Conservation (phyloP, 2,888 invertebrate genomes). For the Panorpa germanica region DNA sequence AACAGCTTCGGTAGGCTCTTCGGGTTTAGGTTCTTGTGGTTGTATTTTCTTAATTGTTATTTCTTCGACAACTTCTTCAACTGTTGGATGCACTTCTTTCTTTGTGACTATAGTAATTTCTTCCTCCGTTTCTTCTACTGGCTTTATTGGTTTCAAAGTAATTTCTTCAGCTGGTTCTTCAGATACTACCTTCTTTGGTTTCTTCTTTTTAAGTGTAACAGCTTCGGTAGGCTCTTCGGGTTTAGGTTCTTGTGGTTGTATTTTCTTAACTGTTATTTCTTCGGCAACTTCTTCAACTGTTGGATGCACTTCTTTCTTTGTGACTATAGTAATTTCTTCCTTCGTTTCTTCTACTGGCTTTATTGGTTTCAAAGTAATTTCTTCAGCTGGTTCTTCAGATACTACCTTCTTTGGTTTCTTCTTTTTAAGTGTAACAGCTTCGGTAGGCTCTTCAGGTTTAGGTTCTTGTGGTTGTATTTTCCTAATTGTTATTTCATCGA, state of each 20-base stretch:
- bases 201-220: slow-evolving; percentile 13
- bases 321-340: slow-evolving; percentile 12
- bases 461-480: too few relatives aligned
- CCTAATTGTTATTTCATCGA: slow-evolving; percentile 12
- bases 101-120: slow-evolving; percentile 13
- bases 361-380: slow-evolving; percentile 26
- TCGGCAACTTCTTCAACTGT: slow-evolving; percentile 13
- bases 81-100: slow-evolving; percentile 19
- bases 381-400: slow-evolving; percentile 23
- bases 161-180: slow-evolving; percentile 26
- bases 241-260: too few relatives aligned
- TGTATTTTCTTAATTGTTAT: slow-evolving; percentile 16
- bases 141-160: slow-evolving; percentile 25
- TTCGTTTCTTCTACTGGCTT: slow-evolving; percentile 18
- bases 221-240: slow-evolving; percentile 12
- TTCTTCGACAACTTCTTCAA: slow-evolving; percentile 18
- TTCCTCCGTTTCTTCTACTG: slow-evolving; percentile 14
- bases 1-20: slow-evolving; percentile 16
- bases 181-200: slow-evolving; percentile 14
- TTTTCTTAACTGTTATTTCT: slow-evolving; percentile 13
- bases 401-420: slow-evolving; percentile 14
- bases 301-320: too few relatives aligned
- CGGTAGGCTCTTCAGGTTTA: slow-evolving; percentile 12
- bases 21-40: slow-evolving; percentile 16
- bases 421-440: slow-evolving; percentile 12